Evolutionary conservation across 1,140 invertebrate genomes (phyloP).

Genomic region (Cydia fagiglandana): DNA sequence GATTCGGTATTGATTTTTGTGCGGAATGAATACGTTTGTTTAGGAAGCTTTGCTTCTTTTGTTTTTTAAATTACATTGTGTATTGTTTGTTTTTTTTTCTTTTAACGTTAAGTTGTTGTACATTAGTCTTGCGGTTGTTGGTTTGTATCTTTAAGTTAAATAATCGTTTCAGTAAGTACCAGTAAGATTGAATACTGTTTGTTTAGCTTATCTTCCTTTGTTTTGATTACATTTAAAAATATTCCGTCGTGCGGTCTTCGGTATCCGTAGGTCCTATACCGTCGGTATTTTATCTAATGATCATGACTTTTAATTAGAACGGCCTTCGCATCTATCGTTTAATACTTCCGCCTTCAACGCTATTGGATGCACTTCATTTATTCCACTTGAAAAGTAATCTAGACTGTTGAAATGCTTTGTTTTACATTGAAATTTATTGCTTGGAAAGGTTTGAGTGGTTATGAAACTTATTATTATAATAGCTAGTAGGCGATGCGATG

Average conservation of each 20-base stretch:
- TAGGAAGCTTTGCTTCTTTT: neutral
- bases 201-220: neutral
- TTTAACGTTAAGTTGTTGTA: neutral
- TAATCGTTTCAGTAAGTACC: no score
- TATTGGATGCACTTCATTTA: constrained; percentile 26
- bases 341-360: constrained; percentile 20
- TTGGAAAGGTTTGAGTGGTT: constrained; percentile 45
- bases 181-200: neutral
- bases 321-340: constrained; percentile 13
- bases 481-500: constrained; percentile 43
- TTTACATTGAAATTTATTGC: constrained; percentile 49
- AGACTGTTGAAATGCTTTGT: constrained; percentile 44
- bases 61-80: neutral
- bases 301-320: constrained; percentile 23
- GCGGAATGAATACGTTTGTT: constrained; percentile 25
- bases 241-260: no score
- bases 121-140: neutral
- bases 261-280: no score
- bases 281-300: constrained; percentile 1
- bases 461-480: constrained; percentile 56
- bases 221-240: neutral
- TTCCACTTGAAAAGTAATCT: constrained; percentile 33
- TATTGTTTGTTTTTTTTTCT: neutral
- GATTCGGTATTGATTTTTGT: constrained; percentile 27
- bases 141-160: neutral